Conservation (phyloP, 2,113 vertebrate genomes). For the Tursiops truncatus region DNA sequence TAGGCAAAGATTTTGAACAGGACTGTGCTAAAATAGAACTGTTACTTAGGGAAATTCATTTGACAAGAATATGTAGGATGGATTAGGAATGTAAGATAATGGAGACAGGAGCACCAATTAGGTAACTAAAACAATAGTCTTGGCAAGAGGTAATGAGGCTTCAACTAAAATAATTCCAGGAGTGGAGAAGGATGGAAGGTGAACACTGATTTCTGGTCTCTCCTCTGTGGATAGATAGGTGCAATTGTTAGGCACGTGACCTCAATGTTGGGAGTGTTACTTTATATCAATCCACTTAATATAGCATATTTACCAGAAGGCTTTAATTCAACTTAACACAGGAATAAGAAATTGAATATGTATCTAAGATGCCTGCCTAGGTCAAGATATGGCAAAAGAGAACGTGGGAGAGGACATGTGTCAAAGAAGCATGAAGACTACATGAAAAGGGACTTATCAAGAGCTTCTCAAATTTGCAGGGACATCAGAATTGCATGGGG, state of each 20-base stretch:
- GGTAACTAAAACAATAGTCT: background rate
- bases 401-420: background rate
- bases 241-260: background rate
- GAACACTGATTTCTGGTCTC: background rate
- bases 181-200: background rate
- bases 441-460: background rate
- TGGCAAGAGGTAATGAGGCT: background rate
- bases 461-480: background rate
- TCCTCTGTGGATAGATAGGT: background rate
- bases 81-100: conserved; percentile 32
- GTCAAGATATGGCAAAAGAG: background rate
- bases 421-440: background rate
- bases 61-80: conserved; percentile 36
- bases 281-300: background rate
- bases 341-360: background rate
- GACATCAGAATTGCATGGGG: background rate
- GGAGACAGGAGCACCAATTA: conserved; percentile 30
- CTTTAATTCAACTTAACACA: background rate
- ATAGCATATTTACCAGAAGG: background rate
- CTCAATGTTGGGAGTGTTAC: background rate
- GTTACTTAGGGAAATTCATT: conserved; percentile 46
- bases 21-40: background rate
- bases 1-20: background rate
- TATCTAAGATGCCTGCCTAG: background rate
- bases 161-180: conserved; percentile 26